A percentile compares a stretch with the other conserved stretches of the same genome.
phyloP scores from a whole-genome alignment of 1,140 invertebrate species.

The Meloidogyne hapla region DNA sequence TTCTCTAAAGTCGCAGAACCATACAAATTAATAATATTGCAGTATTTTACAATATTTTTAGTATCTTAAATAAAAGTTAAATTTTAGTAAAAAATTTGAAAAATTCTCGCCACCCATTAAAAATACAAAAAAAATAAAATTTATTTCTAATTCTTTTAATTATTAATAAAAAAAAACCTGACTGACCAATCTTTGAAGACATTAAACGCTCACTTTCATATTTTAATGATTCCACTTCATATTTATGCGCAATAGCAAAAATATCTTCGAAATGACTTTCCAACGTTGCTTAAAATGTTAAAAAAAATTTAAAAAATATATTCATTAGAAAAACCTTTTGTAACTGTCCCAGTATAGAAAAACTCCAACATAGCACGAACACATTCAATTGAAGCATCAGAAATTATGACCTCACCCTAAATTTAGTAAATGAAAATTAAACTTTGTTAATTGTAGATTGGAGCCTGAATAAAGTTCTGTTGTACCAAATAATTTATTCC shows the following conservation, averaged over 20 bases:
- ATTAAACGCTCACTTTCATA: not conserved
- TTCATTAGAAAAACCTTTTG: not conserved
- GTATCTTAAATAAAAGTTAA: not conserved
- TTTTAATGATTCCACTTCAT: not conserved
- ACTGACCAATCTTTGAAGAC: too few relatives aligned
- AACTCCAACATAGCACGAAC: not conserved
- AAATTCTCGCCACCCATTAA: too few relatives aligned
- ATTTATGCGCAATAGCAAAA: not conserved
- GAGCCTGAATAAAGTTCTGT: too few relatives aligned
- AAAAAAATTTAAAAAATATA: not conserved
- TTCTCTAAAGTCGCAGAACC: not conserved
- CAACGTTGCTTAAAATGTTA: not conserved
- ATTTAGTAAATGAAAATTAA: not conserved
- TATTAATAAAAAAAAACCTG: too few relatives aligned
- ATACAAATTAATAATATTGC: not conserved
- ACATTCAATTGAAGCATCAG: not conserved
- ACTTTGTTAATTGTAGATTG: too few relatives aligned
- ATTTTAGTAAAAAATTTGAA: too few relatives aligned
- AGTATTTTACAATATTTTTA: not conserved
- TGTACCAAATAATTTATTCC: too few relatives aligned
- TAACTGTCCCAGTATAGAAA: not conserved
- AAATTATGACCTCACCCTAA: not conserved
- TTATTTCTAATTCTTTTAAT: too few relatives aligned
- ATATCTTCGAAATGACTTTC: not conserved
- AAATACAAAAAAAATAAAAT: too few relatives aligned